Base-by-base conservation (phyloP, 2,888 invertebrate genomes). In the Autographa gamma region DNA sequence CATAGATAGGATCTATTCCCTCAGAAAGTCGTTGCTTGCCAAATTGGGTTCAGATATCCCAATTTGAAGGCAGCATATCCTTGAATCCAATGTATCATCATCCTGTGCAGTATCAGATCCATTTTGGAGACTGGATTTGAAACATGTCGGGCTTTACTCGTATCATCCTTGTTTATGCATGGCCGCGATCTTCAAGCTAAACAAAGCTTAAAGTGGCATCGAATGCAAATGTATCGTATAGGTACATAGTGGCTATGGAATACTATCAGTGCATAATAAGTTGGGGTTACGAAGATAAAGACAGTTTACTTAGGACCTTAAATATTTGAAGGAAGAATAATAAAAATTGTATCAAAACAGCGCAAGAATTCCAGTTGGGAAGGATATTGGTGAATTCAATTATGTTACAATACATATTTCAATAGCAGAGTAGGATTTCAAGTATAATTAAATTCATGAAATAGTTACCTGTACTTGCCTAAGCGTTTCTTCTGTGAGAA, bases 101-200 rank as follows among this genome's bases (percentile, higher is more conserved):
- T 56, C 54, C 25, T 56, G 9, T 48, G 54, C 25, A 19, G 54
- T 25, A 19, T 56, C 54, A 25, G 54, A 56, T 56, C 54, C 54
- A 56, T 56, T 54, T 54, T 56, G 54, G 54, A 19, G 54, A 56
- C 54, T 56, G 54, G 54, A 56, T 56, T 56, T 56, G 54, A 56
- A 56, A 56, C 54, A 56, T 56, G 54, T 56, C 54, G 25, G 54
- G 54, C 11, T 56, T 25, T 56, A 25, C 54, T 25, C 19, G 54
- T 56, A 56, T 56, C 19, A 56, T 56, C 54, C 54, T 56, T 56
- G 54, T 56, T 56, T 56, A 56, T 56, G 54, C 54, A 56, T 56
- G 13, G 54, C 11, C 25, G 54, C 19, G 48, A 48, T 56, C 19
- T 56, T 19, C 19, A 56, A 56, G 25, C 54, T 25, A 25, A 48